Percentiles rank a stretch among this genome's conserved stretches.
Evolutionary conservation across 2,113 vertebrate species (phyloP).

Genomic region (Neotoma lepida): DNA sequence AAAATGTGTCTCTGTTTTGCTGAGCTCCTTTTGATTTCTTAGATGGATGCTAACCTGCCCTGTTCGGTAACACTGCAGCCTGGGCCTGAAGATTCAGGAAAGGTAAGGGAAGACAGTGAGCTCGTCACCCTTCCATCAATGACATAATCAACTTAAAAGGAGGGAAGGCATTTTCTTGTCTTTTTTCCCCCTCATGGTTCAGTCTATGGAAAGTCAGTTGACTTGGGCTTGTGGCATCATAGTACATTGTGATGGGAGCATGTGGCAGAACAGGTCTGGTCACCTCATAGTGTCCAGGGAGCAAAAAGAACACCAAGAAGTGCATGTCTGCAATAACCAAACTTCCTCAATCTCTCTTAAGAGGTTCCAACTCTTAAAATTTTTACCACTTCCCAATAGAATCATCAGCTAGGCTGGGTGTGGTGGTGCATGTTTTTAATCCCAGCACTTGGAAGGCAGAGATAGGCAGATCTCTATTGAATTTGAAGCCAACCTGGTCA

Average conservation of each 20-base stretch:
- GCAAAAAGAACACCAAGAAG: background rate
- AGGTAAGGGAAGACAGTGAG: conserved; percentile 83
- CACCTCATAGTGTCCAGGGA: background rate
- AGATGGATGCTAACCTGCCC: conserved; percentile 91
- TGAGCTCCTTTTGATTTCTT: conserved; percentile 23
- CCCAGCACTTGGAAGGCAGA: background rate
- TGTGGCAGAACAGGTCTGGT: background rate
- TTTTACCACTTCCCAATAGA: background rate
- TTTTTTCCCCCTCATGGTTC: background rate
- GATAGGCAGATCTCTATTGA: background rate
- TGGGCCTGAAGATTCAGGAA: conserved; percentile 88
- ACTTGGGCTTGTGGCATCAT: background rate
- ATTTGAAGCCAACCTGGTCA: background rate
- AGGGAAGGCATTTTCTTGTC: background rate
- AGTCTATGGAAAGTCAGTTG: background rate
- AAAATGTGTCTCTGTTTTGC: background rate
- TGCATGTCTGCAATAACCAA: background rate
- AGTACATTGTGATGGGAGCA: background rate
- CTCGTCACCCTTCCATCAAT: background rate
- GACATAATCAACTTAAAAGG: background rate
- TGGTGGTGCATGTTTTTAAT: background rate
- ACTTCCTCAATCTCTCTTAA: background rate
- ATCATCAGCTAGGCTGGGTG: background rate
- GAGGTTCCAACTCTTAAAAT: background rate
- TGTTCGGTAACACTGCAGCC: conserved; percentile 93